phyloP scores from a whole-genome alignment of 2,113 vertebrate genomes.

The Chelonoidis abingdonii region DNA sequence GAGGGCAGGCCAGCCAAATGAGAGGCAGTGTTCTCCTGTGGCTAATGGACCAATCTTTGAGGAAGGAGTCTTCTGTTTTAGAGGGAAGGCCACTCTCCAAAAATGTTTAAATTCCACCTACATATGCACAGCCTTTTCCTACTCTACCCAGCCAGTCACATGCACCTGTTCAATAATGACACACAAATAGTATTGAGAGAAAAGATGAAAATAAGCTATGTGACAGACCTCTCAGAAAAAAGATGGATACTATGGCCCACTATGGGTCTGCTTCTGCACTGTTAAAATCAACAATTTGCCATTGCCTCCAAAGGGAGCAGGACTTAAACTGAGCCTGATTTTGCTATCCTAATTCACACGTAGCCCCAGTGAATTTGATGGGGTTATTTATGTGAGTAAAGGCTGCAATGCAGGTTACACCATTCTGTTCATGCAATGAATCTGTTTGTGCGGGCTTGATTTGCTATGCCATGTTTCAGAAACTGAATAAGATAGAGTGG shows the following conservation, averaged over 20 bases:
- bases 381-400: neutral
- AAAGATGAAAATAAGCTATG: neutral
- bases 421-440: neutral
- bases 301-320: neutral
- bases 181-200: neutral
- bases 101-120: neutral
- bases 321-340: neutral
- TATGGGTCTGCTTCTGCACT: neutral
- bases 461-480: neutral
- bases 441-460: neutral
- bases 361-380: neutral
- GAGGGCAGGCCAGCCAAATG: no score
- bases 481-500: neutral
- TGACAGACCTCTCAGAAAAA: neutral
- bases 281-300: neutral
- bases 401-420: neutral
- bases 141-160: neutral
- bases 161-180: neutral
- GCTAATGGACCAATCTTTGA: no score
- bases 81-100: no score
- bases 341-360: neutral
- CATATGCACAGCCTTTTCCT: neutral
- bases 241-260: fast-evolving
- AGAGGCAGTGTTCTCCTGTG: no score
- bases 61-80: no score